Conservation (phyloP, 2,888 invertebrate genomes). For the Cataglyphis altisquamis region DNA sequence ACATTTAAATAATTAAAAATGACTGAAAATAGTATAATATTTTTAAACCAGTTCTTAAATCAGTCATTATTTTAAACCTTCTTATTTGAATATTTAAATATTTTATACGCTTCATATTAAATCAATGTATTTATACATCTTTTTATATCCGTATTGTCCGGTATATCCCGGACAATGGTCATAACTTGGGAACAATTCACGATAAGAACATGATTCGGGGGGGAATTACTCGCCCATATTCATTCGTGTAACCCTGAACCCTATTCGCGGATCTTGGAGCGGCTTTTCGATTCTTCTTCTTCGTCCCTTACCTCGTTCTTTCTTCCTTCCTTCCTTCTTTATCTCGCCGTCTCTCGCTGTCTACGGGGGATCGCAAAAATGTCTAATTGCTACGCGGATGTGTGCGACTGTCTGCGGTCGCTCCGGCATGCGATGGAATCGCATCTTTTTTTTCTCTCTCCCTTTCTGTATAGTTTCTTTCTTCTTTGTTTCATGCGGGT, state of each 20-base stretch:
- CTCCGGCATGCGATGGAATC: slow-evolving; percentile 51
- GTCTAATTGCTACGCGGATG: slow-evolving; percentile 73
- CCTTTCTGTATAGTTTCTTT: background rate
- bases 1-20: background rate
- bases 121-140: slow-evolving; percentile 1
- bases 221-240: slow-evolving; percentile 52
- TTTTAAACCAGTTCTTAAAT: background rate
- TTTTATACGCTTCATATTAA: background rate
- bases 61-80: no score
- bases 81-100: background rate
- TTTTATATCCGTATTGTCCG: background rate
- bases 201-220: slow-evolving; percentile 60
- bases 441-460: slow-evolving; percentile 32
- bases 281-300: slow-evolving; percentile 58
- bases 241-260: slow-evolving; percentile 75
- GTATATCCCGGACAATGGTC: background rate
- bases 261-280: slow-evolving; percentile 68
- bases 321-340: background rate
- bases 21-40: background rate
- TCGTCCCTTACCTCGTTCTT: slow-evolving; percentile 38
- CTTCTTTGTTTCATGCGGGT: background rate
- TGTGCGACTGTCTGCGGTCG: slow-evolving; percentile 49
- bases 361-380: slow-evolving; percentile 68
- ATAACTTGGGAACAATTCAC: slow-evolving; percentile 34
- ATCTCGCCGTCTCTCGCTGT: slow-evolving; percentile 32